Conservation (phyloP, 2,888 invertebrate species). For the Seladonia tumulorum region DNA sequence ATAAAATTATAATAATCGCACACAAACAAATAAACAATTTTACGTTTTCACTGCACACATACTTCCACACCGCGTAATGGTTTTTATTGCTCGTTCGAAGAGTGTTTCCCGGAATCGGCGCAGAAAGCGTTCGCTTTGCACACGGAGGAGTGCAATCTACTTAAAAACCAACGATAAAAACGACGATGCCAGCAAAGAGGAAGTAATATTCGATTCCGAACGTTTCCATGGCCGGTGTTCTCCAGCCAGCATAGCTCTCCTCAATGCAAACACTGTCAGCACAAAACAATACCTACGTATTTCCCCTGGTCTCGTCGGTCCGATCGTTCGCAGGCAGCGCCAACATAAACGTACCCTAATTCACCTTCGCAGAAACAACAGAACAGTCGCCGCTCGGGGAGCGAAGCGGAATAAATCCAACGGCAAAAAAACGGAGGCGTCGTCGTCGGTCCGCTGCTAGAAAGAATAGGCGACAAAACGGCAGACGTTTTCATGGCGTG, state of each 20-base stretch:
- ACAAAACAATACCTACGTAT: background rate
- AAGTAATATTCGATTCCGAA: background rate
- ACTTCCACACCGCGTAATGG: too few relatives aligned
- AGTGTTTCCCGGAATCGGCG: too few relatives aligned
- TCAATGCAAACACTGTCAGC: background rate
- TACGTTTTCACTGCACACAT: too few relatives aligned
- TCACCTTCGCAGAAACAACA: background rate
- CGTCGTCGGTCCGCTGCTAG: background rate
- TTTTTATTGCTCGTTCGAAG: too few relatives aligned
- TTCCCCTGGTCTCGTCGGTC: background rate
- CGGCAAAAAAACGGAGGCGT: background rate
- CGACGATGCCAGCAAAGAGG: background rate
- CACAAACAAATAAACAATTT: too few relatives aligned
- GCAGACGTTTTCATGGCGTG: constrained; percentile 17
- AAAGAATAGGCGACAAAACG: constrained; percentile 43
- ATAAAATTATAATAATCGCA: too few relatives aligned
- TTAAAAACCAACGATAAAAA: background rate
- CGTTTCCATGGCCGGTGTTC: background rate
- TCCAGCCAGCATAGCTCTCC: background rate
- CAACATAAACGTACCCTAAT: background rate
- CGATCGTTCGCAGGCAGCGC: background rate
- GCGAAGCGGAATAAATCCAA: background rate
- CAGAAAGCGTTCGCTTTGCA: background rate
- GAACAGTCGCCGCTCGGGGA: background rate
- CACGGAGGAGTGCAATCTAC: background rate